Evolutionary conservation across 2,888 invertebrate species (phyloP).

Genomic region (Nomada ruficornis): DNA sequence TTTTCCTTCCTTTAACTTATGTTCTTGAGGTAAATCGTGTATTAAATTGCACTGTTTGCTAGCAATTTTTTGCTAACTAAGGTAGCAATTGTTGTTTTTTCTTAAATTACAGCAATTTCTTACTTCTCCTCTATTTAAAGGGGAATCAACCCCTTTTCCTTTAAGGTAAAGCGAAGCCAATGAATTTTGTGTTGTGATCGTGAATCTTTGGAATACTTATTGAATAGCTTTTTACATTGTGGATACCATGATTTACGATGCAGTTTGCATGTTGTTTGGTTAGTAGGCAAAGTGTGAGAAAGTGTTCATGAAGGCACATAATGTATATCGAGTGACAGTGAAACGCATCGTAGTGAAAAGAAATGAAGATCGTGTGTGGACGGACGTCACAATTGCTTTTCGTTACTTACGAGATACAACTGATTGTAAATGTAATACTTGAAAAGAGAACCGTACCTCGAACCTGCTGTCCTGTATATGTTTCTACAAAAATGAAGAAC

Average conservation of each 20-base stretch:
- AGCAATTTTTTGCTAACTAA: no score
- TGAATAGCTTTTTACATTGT: no score
- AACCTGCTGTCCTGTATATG: slow-evolving; percentile 58
- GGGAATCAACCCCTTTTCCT: no score
- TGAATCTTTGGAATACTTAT: no score
- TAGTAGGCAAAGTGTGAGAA: slow-evolving; percentile 21
- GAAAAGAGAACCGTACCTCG: slow-evolving; percentile 40
- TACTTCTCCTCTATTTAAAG: no score
- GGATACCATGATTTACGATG: slow-evolving; percentile 31
- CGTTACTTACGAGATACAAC: slow-evolving; percentile 60
- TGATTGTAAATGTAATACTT: slow-evolving; percentile 7
- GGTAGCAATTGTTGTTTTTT: not conserved
- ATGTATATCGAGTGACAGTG: slow-evolving; percentile 45
- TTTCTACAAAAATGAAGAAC: slow-evolving; percentile 16
- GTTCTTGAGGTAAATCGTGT: not conserved
- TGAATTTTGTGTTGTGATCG: no score
- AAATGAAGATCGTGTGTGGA: slow-evolving; percentile 47
- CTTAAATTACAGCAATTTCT: not conserved
- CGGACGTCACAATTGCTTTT: slow-evolving; percentile 65
- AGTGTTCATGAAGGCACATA: slow-evolving; percentile 7
- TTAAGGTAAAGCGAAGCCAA: no score
- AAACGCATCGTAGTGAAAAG: slow-evolving; percentile 49
- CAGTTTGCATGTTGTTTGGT: not conserved
- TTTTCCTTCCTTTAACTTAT: not conserved
- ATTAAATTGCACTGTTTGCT: not conserved